Percentiles rank a stretch among this genome's conserved stretches.
phyloP scores from a whole-genome alignment of 2,113 vertebrate genomes.

The Aplodontia rufa region DNA sequence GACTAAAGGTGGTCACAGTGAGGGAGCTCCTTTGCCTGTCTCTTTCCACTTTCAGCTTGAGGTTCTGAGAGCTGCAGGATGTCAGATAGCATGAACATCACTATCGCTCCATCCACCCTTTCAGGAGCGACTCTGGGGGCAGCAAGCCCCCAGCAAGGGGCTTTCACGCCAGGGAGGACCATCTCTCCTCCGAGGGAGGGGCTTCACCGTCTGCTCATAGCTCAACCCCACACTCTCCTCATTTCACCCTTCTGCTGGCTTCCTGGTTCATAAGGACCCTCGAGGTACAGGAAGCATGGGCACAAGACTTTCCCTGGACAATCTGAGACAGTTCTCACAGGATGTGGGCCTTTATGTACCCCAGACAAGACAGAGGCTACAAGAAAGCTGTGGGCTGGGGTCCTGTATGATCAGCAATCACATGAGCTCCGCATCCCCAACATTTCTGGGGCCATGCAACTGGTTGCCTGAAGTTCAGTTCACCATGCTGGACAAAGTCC shows the following conservation, averaged over 20 bases:
- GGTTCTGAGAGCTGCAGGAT: not conserved
- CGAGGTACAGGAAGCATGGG: not conserved
- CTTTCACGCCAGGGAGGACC: not conserved
- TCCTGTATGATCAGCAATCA: not conserved
- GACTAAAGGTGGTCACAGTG: accelerated
- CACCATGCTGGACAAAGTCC: not conserved
- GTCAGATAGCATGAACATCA: accelerated
- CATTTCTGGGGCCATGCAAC: not conserved
- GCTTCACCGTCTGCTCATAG: not conserved
- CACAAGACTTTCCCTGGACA: not conserved
- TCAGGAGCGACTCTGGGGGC: not conserved
- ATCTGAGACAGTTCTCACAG: not conserved
- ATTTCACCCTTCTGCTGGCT: not conserved
- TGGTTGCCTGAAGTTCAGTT: not conserved
- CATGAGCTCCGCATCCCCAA: not conserved
- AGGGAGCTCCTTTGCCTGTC: not conserved
- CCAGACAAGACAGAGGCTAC: not conserved
- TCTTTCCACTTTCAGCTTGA: not conserved
- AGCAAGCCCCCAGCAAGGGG: not conserved
- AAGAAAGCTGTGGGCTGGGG: not conserved
- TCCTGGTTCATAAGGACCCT: not conserved
- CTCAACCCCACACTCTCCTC: not conserved
- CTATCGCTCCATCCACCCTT: no score
- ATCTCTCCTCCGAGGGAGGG: not conserved
- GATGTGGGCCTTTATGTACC: not conserved